Evolutionary conservation across 2,888 invertebrate species (phyloP), one percentile per base, ranked within the genome.

Genomic region (Diabrotica balteata): DNA sequence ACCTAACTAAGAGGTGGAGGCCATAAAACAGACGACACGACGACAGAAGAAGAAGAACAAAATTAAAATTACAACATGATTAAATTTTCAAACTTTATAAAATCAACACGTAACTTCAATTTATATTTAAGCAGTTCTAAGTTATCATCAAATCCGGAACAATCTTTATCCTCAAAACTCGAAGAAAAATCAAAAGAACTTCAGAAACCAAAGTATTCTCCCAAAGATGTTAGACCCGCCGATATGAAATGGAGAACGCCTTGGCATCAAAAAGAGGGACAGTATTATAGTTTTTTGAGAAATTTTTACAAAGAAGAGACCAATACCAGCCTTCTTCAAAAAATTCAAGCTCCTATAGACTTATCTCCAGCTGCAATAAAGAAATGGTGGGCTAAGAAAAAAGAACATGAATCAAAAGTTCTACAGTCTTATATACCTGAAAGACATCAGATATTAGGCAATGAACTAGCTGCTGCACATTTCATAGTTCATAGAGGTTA

Each of bases 391-490:
- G 67, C 75, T 0, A 82, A 83, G 1, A 86, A 86, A 72, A 83
- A 86, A 72, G 84, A 84, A 59, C 77, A 85, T 0, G 83, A 83
- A 66, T 87, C 89, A 72, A 86, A 88, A 45, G 81, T 85, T 63
- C 85, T 88, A 78, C 93, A 93, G 77, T 85, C 84, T 66, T 91
- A 85, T 79, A 81, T 90, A 7, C 82, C 86, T 0, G 86, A 90
- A 63, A 85, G 93, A 68, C 87, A 90, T 72, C 80, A 87, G 66
- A 83, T 85, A 49, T 82, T 94, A 1, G 97, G 78, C 0, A 85
- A 90, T 47, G 94, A 98, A 82, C 84, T 98, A 72, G 95, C 94
- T 1, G 90, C 94, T 0, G 91, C 97, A 8, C 94, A 96, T 85
- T 97, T 96, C 82, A 84, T 97, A 58, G 86, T 93, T 1, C 86